Evolutionary conservation across 2,888 invertebrate genomes (phyloP).

Genomic region (Drosophila incognita): DNA sequence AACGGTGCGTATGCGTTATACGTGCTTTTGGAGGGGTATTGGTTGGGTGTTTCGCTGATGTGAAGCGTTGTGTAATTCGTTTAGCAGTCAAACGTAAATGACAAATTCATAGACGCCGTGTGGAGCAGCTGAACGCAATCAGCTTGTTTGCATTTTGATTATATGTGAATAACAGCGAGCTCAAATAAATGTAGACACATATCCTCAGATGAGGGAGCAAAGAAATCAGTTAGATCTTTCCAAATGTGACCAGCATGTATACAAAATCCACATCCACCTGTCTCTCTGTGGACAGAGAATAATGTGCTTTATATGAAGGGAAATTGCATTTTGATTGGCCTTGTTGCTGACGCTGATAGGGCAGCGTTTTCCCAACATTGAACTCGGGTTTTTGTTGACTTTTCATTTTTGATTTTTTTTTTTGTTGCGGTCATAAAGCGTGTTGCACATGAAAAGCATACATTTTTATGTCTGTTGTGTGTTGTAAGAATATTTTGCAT

Average conservation of each 20-base stretch:
- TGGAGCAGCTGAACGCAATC: constrained; percentile 54
- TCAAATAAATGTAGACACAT: constrained; percentile 9
- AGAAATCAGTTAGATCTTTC: constrained; percentile 26
- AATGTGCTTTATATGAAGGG: constrained; percentile 62
- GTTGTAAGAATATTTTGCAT: constrained; percentile 16
- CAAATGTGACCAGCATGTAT: constrained; percentile 28
- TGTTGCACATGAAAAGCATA: constrained; percentile 44
- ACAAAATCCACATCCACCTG: constrained; percentile 28
- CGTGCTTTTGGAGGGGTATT: constrained; percentile 5
- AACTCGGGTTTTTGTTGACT: constrained; percentile 1
- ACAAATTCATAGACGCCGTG: constrained; percentile 73
- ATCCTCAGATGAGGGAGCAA: neutral
- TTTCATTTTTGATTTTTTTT: neutral
- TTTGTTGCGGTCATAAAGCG: constrained; percentile 42
- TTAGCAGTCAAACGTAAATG: constrained; percentile 62
- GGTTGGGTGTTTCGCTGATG: neutral
- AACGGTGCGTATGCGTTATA: constrained; percentile 69
- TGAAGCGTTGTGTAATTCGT: constrained; percentile 37
- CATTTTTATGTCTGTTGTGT: constrained; percentile 42
- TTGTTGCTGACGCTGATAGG: constrained; percentile 68
- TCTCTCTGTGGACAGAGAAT: constrained; percentile 25
- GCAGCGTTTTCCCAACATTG: constrained; percentile 45
- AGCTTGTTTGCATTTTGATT: constrained; percentile 78
- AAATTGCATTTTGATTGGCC: constrained; percentile 78
- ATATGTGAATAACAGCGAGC: constrained; percentile 52